Percentiles rank a stretch among this genome's conserved stretches.
Conservation (phyloP, 2,888 invertebrate species). For the Zaprionus lineosus region DNA sequence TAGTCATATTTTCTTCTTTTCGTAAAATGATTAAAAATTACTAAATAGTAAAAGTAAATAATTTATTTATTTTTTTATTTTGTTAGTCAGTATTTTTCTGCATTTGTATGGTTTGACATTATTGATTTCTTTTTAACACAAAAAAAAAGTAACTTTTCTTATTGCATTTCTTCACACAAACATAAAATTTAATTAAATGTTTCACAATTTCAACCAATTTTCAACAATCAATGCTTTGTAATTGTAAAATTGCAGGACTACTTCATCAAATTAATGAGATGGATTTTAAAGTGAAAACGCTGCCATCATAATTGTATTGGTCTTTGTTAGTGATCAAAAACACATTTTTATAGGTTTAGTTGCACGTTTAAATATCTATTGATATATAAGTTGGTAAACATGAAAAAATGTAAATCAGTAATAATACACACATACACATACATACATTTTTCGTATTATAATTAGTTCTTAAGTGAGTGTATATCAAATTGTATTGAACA, state of each 20-base stretch:
- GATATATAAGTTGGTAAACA: constrained; percentile 53
- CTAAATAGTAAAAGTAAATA: too few species aligned
- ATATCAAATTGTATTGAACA: constrained; percentile 55
- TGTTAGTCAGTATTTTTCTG: too few species aligned
- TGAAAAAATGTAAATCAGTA: constrained; percentile 12
- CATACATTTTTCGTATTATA: constrained; percentile 23
- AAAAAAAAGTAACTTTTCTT: too few species aligned
- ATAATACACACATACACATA: constrained; percentile 9
- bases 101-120: too few species aligned
- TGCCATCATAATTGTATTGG: constrained; percentile 74
- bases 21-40: too few species aligned
- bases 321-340: constrained; percentile 57
- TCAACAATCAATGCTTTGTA: constrained; percentile 52
- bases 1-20: too few species aligned
- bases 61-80: too few species aligned
- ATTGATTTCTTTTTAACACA: too few species aligned
- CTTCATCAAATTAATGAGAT: constrained; percentile 83
- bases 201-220: constrained; percentile 42
- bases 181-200: constrained; percentile 26
- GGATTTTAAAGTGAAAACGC: constrained; percentile 82
- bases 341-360: constrained; percentile 67
- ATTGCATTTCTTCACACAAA: constrained; percentile 1
- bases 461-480: constrained; percentile 35
- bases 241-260: constrained; percentile 82
- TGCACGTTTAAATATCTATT: constrained; percentile 51